Evolutionary conservation across 2,888 invertebrate species (phyloP), one percentile per base, ranked within the genome.

Genomic region (Lepidocyrtinus sp.): DNA sequence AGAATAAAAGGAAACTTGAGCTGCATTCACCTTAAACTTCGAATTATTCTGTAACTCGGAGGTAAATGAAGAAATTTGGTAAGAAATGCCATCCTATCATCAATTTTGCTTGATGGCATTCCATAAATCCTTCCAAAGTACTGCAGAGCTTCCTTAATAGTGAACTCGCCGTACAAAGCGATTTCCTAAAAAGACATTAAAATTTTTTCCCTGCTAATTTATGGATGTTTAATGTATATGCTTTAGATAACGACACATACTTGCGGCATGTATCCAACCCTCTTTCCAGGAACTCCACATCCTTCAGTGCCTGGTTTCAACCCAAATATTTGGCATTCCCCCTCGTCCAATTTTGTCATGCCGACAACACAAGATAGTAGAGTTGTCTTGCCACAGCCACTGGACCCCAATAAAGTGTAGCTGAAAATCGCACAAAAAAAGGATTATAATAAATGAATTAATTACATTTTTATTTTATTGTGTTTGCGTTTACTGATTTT

Each of bases 211-310:
- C 27, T 21, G 46, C 7, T 22, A 46, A 36, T 45, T 68, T 25
- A 7, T n/a, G 26, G n/a, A n/a, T n/a, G n/a, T n/a, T n/a, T n/a
- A n/a, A n/a, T n/a, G n/a, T n/a, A n/a, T n/a, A n/a, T n/a, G n/a
- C n/a, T n/a, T n/a, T n/a, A n/a, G n/a, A n/a, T n/a, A n/a, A n/a
- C n/a, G n/a, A n/a, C n/a, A 12, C 15, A 84, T 88, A 93, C 94
- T 91, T 95, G 95, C 0, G 98, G 98, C 98, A 98, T 98, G 90
- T 97, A 98, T 69, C 98, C 98, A n/a, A 98, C 96, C 25, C 95
- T 92, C 88, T 95, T 95, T 9, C 98, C 98, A 0, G 98, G 98
- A 17, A 96, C 95, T 3, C 95, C 95, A 3, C 95, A 96, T 0
- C 94, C 96, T 88, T 92, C 93, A 0, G 95, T 94, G 1, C 96